phyloP scores from a whole-genome alignment of 2,888 invertebrate species.

The Mesoligia furuncula region DNA sequence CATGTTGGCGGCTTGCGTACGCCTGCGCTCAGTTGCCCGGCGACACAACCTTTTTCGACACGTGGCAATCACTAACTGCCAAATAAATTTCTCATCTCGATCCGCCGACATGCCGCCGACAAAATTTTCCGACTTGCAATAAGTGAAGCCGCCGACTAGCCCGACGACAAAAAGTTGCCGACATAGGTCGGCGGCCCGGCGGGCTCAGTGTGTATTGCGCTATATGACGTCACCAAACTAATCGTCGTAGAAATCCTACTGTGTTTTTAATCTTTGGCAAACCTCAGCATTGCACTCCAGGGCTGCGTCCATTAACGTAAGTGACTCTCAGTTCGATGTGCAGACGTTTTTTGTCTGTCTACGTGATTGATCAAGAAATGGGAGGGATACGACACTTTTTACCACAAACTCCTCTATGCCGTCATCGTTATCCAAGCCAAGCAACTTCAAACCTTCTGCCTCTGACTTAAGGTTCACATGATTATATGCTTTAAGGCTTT shows the following conservation, averaged over 20 bases:
- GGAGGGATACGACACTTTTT: slow-evolving; percentile 84
- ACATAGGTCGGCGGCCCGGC: too few relatives aligned
- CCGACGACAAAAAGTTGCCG: too few relatives aligned
- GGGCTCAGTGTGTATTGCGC: too few relatives aligned
- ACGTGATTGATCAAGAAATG: slow-evolving; percentile 88
- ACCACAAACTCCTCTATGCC: slow-evolving; percentile 64
- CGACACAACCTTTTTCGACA: too few relatives aligned
- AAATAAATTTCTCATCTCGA: too few relatives aligned
- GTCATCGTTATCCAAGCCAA: slow-evolving; percentile 19
- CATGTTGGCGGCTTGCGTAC: too few relatives aligned
- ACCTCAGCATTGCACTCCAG: slow-evolving; percentile 69
- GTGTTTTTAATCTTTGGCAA: slow-evolving; percentile 71
- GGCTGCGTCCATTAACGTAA: slow-evolving; percentile 86
- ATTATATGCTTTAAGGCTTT: neutral
- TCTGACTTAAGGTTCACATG: slow-evolving; percentile 21
- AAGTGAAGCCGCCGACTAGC: too few relatives aligned
- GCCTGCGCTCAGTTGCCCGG: too few relatives aligned
- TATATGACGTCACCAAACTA: neutral
- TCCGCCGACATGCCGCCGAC: too few relatives aligned
- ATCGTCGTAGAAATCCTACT: neutral
- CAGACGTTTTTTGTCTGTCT: slow-evolving; percentile 85
- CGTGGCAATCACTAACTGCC: too few relatives aligned
- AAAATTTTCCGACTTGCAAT: too few relatives aligned
- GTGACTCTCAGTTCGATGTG: slow-evolving; percentile 87
- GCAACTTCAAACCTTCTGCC: slow-evolving; percentile 55